phyloP scores from a whole-genome alignment of 1,140 invertebrate genomes.

The Zaprionus kolodkinae region DNA sequence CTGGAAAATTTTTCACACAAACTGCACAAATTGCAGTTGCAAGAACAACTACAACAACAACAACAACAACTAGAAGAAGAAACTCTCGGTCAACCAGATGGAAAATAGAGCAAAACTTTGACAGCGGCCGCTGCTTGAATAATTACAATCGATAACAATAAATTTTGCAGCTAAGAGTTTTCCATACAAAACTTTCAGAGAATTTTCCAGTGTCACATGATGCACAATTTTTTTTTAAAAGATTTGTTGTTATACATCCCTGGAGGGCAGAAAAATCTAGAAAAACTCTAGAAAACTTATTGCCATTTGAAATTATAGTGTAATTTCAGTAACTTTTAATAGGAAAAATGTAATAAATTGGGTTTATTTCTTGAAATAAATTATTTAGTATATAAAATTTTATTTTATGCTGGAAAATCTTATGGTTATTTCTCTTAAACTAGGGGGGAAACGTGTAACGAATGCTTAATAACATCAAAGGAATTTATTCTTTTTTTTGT shows the following conservation, averaged over 20 bases:
- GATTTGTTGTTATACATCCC: background rate
- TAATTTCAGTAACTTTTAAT: background rate
- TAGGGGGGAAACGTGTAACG: no score
- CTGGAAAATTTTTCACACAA: conserved; percentile 16
- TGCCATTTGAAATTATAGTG: background rate
- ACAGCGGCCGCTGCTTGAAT: conserved; percentile 51
- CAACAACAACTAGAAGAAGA: background rate
- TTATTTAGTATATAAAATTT: no score
- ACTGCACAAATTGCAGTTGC: conserved; percentile 22
- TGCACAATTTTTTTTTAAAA: background rate
- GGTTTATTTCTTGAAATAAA: background rate
- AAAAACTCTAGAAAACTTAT: background rate
- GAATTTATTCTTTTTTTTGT: no score
- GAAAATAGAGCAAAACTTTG: conserved; percentile 52
- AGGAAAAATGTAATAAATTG: background rate
- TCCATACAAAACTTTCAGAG: background rate
- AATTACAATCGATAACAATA: conserved; percentile 67
- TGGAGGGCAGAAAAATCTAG: background rate
- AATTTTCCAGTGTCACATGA: conserved; percentile 11
- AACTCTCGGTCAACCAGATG: background rate
- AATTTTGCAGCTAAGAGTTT: conserved; percentile 30
- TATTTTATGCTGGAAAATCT: no score
- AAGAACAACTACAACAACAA: background rate
- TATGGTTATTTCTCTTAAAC: no score
- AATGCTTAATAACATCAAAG: no score